Conservation (phyloP, 2,888 invertebrate genomes). For the Diaprepes abbreviatus region DNA sequence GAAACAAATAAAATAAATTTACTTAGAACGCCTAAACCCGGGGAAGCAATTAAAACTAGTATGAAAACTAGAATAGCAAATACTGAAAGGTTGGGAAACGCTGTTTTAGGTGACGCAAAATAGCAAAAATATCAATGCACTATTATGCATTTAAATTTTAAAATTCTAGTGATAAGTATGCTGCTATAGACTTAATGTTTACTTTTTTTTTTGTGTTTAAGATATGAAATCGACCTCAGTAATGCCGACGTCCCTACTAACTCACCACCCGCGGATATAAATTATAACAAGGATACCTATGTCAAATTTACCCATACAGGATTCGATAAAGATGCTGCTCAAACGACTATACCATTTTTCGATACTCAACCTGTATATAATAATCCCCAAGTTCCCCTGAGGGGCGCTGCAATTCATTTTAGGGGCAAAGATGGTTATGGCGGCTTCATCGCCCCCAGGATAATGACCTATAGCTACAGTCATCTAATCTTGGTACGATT, state of each 20-base stretch:
- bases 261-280: constrained; percentile 56
- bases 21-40: too few relatives aligned
- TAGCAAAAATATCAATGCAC: too few relatives aligned
- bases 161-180: too few relatives aligned
- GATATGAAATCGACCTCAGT: constrained; percentile 71
- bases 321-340: constrained; percentile 80
- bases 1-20: too few relatives aligned
- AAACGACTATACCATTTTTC: constrained; percentile 85
- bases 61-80: too few relatives aligned
- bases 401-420: constrained; percentile 83
- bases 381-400: constrained; percentile 75
- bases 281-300: constrained; percentile 67
- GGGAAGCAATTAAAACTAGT: too few relatives aligned
- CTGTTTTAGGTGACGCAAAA: too few relatives aligned
- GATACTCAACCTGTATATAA: constrained; percentile 82
- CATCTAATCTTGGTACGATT: constrained; percentile 72
- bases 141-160: too few relatives aligned
- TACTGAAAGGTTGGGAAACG: too few relatives aligned
- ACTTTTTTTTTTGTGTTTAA: constrained; percentile 59
- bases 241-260: constrained; percentile 78
- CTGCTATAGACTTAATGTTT: neutral
- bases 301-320: constrained; percentile 72
- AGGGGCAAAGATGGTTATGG: constrained; percentile 79
- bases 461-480: constrained; percentile 81
- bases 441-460: constrained; percentile 81